Conservation (phyloP, 92 coral and sea anemone genomes). For the Hydrozoanthus gracilis region DNA sequence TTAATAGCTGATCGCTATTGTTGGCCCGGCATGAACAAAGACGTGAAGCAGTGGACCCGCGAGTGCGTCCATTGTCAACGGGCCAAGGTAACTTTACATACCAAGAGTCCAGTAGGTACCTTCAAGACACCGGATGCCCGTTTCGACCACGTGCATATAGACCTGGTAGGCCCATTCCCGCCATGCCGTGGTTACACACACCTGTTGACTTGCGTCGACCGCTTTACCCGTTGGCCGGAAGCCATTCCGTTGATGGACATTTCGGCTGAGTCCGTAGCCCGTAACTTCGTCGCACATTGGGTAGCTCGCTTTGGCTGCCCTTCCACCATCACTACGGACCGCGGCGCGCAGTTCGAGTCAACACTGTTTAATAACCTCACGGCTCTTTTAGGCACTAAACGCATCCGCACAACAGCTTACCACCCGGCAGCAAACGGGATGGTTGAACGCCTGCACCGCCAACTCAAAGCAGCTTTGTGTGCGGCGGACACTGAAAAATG, state of each 20-base stretch:
- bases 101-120: neutral
- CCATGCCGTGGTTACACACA: slow-evolving; percentile 41
- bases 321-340: neutral
- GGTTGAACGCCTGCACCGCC: neutral
- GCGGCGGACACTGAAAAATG: too few relatives aligned
- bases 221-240: neutral
- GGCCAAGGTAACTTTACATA: neutral
- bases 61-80: slow-evolving; percentile 6
- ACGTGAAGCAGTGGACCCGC: slow-evolving; percentile 20
- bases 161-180: slow-evolving; percentile 15
- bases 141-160: slow-evolving; percentile 12
- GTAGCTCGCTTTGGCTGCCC: neutral
- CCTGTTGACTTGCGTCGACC: slow-evolving; percentile 55
- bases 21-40: too few relatives aligned
- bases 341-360: neutral
- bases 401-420: neutral
- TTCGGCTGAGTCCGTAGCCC: neutral
- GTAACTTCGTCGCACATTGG: neutral
- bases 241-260: neutral
- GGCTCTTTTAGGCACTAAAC: neutral
- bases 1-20: too few relatives aligned
- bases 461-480: neutral
- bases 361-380: neutral
- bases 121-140: slow-evolving; percentile 9
- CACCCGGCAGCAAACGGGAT: neutral